phyloP scores from a whole-genome alignment of 1,140 invertebrate species.

The Ctenoplectra terminalis region DNA sequence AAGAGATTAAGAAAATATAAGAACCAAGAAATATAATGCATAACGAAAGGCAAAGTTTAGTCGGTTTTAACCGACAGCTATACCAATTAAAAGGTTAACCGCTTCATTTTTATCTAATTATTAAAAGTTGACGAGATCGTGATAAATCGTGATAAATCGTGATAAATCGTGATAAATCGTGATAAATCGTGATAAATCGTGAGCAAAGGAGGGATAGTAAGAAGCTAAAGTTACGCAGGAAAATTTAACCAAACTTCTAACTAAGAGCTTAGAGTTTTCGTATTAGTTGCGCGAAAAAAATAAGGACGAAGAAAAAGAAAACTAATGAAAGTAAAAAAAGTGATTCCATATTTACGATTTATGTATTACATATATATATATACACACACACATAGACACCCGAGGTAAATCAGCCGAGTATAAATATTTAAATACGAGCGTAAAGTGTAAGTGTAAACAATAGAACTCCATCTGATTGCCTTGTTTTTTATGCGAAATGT shows the following conservation, averaged over 20 bases:
- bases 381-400: constrained; percentile 48
- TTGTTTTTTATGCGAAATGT: constrained; percentile 82
- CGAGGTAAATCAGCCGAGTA: constrained; percentile 60
- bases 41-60: background rate
- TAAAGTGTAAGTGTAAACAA: constrained; percentile 79
- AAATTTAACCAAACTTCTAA: constrained; percentile 69
- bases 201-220: background rate
- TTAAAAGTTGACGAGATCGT: background rate
- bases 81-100: constrained; percentile 32
- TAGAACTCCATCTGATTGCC: constrained; percentile 82
- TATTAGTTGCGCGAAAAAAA: constrained; percentile 73
- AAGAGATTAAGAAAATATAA: background rate
- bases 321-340: constrained; percentile 55
- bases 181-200: no score
- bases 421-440: constrained; percentile 59
- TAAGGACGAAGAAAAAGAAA: constrained; percentile 13
- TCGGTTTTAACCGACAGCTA: constrained; percentile 2
- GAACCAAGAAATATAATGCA: background rate
- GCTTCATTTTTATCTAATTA: constrained; percentile 47
- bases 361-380: constrained; percentile 66
- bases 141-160: no score
- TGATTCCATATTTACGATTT: constrained; percentile 71
- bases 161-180: no score
- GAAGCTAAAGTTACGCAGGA: background rate
- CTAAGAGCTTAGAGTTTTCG: constrained; percentile 78